A percentile compares a stretch with the other conserved stretches of the same genome.
Evolutionary conservation across 2,113 vertebrate genomes (phyloP).

Genomic region (Uria aalge): DNA sequence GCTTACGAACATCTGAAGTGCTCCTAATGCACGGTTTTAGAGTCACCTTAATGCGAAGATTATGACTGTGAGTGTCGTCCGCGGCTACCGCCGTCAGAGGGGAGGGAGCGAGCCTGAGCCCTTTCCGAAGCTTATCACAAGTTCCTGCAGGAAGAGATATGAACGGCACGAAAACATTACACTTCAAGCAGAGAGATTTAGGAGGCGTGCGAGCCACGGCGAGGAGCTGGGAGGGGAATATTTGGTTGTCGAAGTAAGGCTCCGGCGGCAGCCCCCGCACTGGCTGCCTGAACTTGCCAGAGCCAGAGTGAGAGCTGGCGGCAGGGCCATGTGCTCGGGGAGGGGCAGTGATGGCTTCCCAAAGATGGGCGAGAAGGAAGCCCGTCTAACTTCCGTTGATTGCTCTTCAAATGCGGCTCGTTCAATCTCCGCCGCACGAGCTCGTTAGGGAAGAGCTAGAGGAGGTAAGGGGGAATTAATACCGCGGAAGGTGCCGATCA

Average conservation of each 20-base stretch:
- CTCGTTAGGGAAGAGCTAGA: neutral
- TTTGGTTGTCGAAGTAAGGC: neutral
- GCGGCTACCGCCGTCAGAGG: neutral
- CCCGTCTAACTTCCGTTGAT: neutral
- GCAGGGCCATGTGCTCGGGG: neutral
- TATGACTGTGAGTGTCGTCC: neutral
- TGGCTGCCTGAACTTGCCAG: neutral
- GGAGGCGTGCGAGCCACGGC: neutral
- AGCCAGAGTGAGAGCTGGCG: neutral
- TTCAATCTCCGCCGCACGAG: fast-evolving
- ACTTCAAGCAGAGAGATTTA: conserved; percentile 12
- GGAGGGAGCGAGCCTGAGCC: neutral
- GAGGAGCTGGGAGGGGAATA: neutral
- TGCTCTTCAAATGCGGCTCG: neutral
- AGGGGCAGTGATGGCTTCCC: neutral
- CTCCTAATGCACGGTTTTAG: neutral
- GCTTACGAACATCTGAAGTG: neutral
- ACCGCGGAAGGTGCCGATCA: fast-evolving
- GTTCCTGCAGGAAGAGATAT: conserved; percentile 3
- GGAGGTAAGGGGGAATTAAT: neutral
- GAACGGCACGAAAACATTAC: conserved; percentile 3
- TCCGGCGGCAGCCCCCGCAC: fast-evolving
- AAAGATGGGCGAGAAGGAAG: neutral
- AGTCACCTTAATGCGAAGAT: neutral
- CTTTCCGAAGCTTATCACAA: neutral